These are phyloP conservation scores for Tipula unca DNA, from an alignment of 2,888 invertebrate genomes.

Conservation along the genomic window DNA sequence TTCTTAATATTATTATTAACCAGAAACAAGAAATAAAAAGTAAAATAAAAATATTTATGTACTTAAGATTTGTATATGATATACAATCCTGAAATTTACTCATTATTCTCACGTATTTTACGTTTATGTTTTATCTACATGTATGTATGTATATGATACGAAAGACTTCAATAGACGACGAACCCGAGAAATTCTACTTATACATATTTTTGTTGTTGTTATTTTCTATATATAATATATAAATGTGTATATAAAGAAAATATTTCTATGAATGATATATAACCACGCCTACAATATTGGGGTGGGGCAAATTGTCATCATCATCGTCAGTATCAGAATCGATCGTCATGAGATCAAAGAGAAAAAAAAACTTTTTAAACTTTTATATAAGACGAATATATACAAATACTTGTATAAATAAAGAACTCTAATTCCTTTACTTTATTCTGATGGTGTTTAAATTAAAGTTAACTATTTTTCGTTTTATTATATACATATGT, in stretches of 20 bases:
- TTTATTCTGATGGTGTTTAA: background rate
- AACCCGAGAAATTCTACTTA: background rate
- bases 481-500: too few relatives aligned
- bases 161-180: constrained; percentile 2
- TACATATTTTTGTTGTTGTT: background rate
- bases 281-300: background rate
- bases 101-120: background rate
- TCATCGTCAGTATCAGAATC: background rate
- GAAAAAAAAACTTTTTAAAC: background rate
- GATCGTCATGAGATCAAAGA: background rate
- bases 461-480: background rate
- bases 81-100: background rate
- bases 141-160: background rate
- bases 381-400: background rate
- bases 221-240: background rate
- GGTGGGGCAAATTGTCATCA: constrained; percentile 8
- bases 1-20: constrained; percentile 2
- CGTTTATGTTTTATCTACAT: background rate
- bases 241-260: background rate
- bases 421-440: background rate
- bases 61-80: background rate
- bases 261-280: background rate
- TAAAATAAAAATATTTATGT: background rate
- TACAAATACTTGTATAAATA: too few relatives aligned
- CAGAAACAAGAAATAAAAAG: background rate